Base-by-base conservation (phyloP, 2,113 vertebrate species). In the Pseudonaja textilis region DNA sequence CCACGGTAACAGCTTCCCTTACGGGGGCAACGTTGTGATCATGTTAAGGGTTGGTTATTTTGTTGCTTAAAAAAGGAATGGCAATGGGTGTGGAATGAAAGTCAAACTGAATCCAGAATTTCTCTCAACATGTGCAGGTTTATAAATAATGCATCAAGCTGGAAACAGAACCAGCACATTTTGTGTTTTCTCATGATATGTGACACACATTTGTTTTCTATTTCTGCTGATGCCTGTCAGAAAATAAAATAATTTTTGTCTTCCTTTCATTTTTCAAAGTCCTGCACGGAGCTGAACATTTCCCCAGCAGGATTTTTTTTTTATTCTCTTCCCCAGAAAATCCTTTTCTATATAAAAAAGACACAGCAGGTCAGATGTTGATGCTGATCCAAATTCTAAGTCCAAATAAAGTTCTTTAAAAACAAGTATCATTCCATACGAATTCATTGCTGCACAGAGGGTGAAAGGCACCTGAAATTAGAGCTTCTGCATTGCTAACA, bases 121-220 rank as follows among this genome's bases (percentile, higher is more conserved):
- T 50, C 4, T 50, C 3, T 20, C 0, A 6, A 20, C 39, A 16
- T 85, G 88, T 29, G 0, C 7, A 0, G 29, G 42, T n/a, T 52
- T 55, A 89, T 0, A 47, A 56, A 89, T 0, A 47, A 52, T 7
- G 1, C 1, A 0, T 50, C 25, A 42, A 5, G 8, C 50, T 39
- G 22, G 47, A 18, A 85, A 89, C 54, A 29, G 69, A 89, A 64
- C 56, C 5, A 34, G 20, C 0, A 81, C 14, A 0, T 12, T 50
- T 50, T 88, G 64, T 29, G 6, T 0, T 3, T 34, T 8, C 34
- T 3, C 18, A 0, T 26, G 45, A 25, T 9, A 0, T 0, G 4
- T 86, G 54, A 22, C 0, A 26, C 56, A 90, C 0, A 26, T 22
- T 0, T 85, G 45, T 2, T 47, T 57, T 87, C 81, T 26, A 55